These are phyloP conservation scores for Chouioia cunea DNA, from an alignment of 2,888 invertebrate species.

Conservation along the genomic window DNA sequence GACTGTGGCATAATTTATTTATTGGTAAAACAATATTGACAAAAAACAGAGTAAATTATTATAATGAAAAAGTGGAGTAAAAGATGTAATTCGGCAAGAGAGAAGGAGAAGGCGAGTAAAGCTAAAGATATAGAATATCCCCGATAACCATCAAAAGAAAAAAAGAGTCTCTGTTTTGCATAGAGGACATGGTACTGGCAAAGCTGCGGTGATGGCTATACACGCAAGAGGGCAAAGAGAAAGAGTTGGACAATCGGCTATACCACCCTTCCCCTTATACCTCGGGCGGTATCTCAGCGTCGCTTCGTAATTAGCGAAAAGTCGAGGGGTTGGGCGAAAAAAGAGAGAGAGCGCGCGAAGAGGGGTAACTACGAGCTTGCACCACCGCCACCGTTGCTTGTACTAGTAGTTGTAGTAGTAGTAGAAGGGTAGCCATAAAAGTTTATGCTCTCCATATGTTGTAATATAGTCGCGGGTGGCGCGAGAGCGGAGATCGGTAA, in stretches of 20 bases:
- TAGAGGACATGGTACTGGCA: too few species aligned
- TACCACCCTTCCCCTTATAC: conserved; percentile 8
- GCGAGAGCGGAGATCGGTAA: conserved; percentile 67
- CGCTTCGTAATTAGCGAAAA: conserved; percentile 61
- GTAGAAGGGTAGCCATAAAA: conserved; percentile 69
- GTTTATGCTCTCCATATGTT: conserved; percentile 70
- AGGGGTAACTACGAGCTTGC: conserved; percentile 46
- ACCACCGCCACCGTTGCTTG: too few species aligned
- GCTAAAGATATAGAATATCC: background rate
- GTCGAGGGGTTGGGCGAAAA: conserved; percentile 55
- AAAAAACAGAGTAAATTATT: too few species aligned
- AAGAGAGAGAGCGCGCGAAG: conserved; percentile 51
- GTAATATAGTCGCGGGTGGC: conserved; percentile 65
- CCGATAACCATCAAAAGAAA: conserved; percentile 17
- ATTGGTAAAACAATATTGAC: background rate
- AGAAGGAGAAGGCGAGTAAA: background rate
- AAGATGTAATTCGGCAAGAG: background rate
- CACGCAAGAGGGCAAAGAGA: too few species aligned
- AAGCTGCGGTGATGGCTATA: too few species aligned
- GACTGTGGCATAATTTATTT: too few species aligned
- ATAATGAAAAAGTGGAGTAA: too few species aligned
- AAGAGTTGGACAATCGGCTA: background rate
- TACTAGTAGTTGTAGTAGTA: conserved; percentile 6
- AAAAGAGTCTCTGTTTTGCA: background rate
- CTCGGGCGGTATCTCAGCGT: conserved; percentile 38